Percentiles rank a stretch among this genome's conserved stretches.
Conservation (phyloP, 2,113 vertebrate species). For the Hylia prasina region DNA sequence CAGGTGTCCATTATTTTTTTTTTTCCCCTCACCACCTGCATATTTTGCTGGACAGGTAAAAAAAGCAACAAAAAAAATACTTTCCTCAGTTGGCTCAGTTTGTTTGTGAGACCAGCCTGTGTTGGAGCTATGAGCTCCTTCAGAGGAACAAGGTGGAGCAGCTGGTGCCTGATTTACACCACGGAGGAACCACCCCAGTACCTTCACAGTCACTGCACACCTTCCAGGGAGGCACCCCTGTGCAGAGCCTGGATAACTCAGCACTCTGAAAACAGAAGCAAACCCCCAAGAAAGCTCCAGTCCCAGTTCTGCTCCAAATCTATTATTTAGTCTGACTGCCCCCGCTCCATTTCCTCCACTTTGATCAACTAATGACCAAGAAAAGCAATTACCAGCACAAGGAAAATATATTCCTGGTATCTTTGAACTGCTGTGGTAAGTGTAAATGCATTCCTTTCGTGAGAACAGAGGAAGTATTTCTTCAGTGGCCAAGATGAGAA, state of each 20-base stretch:
- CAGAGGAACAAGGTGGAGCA: rapidly evolving
- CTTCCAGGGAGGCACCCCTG: not conserved
- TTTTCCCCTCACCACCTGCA: not conserved
- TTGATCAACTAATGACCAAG: conserved; percentile 21
- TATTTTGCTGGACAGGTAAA: not conserved
- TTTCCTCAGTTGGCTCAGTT: not conserved
- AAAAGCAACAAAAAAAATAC: not conserved
- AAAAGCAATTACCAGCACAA: conserved; percentile 30
- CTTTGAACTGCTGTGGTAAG: not conserved
- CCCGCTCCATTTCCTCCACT: not conserved
- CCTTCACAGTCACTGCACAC: not conserved
- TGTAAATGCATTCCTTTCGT: not conserved
- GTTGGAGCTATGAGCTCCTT: rapidly evolving
- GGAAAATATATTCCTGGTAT: not conserved
- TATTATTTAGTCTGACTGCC: conserved; percentile 9
- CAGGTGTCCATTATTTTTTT: not conserved
- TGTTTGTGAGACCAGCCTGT: not conserved
- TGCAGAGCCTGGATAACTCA: not conserved
- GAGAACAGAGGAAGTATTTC: not conserved
- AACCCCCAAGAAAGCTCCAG: not conserved
- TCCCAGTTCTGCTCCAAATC: not conserved
- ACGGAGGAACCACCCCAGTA: rapidly evolving
- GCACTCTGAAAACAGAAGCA: not conserved
- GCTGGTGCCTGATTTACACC: not conserved
- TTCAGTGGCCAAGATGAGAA: not conserved